phyloP scores from a whole-genome alignment of 1,140 invertebrate species.

The Temnothorax nylanderi region DNA sequence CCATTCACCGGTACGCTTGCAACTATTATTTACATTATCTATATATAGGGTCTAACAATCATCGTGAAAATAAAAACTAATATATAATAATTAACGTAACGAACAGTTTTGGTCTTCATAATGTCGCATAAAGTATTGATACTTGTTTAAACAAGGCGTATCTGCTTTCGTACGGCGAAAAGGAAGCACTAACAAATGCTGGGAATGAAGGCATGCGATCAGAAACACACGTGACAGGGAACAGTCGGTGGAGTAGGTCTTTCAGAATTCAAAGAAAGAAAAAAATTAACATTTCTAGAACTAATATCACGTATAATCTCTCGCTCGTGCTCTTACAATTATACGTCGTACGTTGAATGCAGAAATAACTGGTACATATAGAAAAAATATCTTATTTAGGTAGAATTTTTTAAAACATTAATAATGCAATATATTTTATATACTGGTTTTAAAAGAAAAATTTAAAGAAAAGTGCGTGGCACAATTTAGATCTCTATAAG shows the following conservation, averaged over 20 bases:
- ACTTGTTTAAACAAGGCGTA: neutral
- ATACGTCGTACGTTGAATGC: neutral
- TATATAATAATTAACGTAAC: neutral
- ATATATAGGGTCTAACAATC: neutral
- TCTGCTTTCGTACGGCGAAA: neutral
- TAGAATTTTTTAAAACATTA: neutral
- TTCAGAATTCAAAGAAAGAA: conserved; percentile 19
- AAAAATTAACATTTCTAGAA: neutral
- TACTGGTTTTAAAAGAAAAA: neutral
- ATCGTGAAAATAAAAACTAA: neutral
- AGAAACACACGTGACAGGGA: neutral
- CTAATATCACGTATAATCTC: neutral
- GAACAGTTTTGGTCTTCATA: neutral
- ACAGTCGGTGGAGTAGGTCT: neutral
- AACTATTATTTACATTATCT: conserved; percentile 42
- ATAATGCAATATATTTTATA: neutral
- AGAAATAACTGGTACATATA: neutral
- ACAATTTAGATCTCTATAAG: neutral
- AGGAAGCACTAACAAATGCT: conserved; percentile 3
- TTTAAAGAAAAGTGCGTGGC: neutral
- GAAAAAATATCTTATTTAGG: neutral
- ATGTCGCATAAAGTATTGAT: neutral
- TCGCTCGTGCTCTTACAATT: neutral
- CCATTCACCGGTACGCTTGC: conserved; percentile 70
- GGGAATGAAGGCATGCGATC: neutral